Percentiles rank a stretch among this genome's conserved stretches.
phyloP scores from a whole-genome alignment of 35 echinoderm and acorn worm species.

The Chiridota heheva region DNA sequence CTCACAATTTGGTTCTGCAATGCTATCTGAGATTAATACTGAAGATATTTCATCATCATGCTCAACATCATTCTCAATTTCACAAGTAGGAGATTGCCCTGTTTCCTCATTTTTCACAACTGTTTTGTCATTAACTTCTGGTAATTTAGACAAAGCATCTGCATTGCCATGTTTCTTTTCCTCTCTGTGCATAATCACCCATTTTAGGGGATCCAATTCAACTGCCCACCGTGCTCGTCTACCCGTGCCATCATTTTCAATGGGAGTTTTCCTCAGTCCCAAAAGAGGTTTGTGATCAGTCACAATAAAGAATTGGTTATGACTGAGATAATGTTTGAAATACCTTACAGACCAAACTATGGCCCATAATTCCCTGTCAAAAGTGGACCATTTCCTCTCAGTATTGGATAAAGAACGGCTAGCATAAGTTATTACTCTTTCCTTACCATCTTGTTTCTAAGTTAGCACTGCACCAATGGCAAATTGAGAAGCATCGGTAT shows the following conservation, averaged over 20 bases:
- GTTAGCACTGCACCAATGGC: not conserved
- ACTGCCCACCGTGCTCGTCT: slow-evolving; percentile 14
- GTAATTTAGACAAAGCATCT: too few relatives aligned
- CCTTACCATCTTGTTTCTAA: not conserved
- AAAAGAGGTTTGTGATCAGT: slow-evolving; percentile 45
- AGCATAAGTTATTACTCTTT: slow-evolving; percentile 25
- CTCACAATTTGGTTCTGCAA: too few relatives aligned
- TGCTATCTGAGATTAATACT: too few relatives aligned
- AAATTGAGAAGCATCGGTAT: slow-evolving; percentile 46
- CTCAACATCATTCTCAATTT: too few relatives aligned
- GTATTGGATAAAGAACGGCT: slow-evolving; percentile 11
- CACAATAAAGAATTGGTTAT: slow-evolving; percentile 12
- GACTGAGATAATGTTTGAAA: slow-evolving; percentile 13
- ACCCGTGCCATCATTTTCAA: slow-evolving; percentile 44
- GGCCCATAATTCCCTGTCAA: slow-evolving; percentile 41
- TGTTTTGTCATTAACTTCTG: too few relatives aligned
- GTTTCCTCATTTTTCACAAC: too few relatives aligned
- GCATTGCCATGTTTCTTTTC: slow-evolving; percentile 21
- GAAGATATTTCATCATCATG: too few relatives aligned
- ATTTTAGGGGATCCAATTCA: slow-evolving; percentile 18
- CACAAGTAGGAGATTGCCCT: too few relatives aligned
- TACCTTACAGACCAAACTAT: slow-evolving; percentile 14
- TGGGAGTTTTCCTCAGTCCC: slow-evolving; percentile 29
- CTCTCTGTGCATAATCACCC: not conserved
- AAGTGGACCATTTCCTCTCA: slow-evolving; percentile 37